Conservation (phyloP, 1,140 invertebrate genomes). For the Tetraneura akinire region DNA sequence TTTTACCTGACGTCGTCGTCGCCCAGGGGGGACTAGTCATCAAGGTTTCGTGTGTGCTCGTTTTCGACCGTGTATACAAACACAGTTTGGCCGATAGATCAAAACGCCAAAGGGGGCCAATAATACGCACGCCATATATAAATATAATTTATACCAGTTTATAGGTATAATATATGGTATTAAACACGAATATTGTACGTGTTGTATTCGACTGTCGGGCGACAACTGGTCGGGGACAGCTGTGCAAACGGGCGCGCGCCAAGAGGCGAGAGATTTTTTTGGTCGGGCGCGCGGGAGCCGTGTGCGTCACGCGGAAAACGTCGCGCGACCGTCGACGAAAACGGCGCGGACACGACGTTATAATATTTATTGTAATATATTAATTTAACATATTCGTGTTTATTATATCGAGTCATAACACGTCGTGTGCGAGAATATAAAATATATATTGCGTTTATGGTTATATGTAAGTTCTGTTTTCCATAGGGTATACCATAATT, state of each 20-base stretch:
- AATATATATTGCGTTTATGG: no score
- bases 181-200: neutral
- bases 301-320: neutral
- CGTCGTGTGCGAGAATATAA: no score
- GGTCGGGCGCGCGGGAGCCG: neutral
- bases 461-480: no score
- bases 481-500: no score
- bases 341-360: no score
- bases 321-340: neutral
- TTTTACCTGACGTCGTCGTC: conserved; percentile 27
- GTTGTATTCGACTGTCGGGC: neutral
- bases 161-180: neutral
- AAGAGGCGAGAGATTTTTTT: conserved; percentile 2
- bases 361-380: no score
- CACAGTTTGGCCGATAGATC: conserved; percentile 47
- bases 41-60: neutral
- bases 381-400: no score
- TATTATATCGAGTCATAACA: no score
- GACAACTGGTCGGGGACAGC: conserved; percentile 32
- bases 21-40: neutral
- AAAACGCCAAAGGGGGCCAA: conserved; percentile 40
- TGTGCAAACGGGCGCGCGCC: conserved; percentile 10
- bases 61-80: no score
- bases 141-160: neutral
- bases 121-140: neutral